These are phyloP conservation scores for Chaenogobius annularis DNA, from an alignment of 2,113 vertebrate genomes.

Conservation along the genomic window DNA sequence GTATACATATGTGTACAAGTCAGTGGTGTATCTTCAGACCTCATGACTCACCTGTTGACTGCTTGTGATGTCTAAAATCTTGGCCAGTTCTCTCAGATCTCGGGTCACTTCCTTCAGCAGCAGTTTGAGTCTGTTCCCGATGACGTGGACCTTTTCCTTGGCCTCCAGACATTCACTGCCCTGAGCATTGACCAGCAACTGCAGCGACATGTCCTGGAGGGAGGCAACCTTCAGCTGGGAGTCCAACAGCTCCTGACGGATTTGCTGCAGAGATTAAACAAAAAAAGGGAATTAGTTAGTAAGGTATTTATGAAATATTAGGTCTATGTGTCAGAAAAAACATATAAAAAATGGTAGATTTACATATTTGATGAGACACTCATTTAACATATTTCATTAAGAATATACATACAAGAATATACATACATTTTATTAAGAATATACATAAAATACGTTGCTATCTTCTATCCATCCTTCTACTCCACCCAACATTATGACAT, in stretches of 20 bases:
- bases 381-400: no score
- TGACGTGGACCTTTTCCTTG: slow-evolving; percentile 97
- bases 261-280: slow-evolving; percentile 81
- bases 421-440: no score
- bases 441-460: no score
- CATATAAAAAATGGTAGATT: no score
- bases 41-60: slow-evolving; percentile 84
- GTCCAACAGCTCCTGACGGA: slow-evolving; percentile 90
- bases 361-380: no score
- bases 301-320: neutral
- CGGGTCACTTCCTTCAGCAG: slow-evolving; percentile 91
- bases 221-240: slow-evolving; percentile 90
- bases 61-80: slow-evolving; percentile 87
- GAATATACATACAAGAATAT: no score
- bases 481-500: neutral
- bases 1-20: no score
- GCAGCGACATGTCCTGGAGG: slow-evolving; percentile 94
- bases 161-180: slow-evolving; percentile 94
- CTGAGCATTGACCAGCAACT: slow-evolving; percentile 92
- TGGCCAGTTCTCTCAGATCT: slow-evolving; percentile 89
- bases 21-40: neutral
- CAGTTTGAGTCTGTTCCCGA: slow-evolving; percentile 93
- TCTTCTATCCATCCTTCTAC: neutral
- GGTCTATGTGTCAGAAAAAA: neutral
- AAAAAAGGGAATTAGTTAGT: neutral